Percentiles rank a stretch among this genome's conserved stretches.
Evolutionary conservation across 2,797 vertebrate genomes (phyloP).

Genomic region (Lepilemur ruficaudatus): DNA sequence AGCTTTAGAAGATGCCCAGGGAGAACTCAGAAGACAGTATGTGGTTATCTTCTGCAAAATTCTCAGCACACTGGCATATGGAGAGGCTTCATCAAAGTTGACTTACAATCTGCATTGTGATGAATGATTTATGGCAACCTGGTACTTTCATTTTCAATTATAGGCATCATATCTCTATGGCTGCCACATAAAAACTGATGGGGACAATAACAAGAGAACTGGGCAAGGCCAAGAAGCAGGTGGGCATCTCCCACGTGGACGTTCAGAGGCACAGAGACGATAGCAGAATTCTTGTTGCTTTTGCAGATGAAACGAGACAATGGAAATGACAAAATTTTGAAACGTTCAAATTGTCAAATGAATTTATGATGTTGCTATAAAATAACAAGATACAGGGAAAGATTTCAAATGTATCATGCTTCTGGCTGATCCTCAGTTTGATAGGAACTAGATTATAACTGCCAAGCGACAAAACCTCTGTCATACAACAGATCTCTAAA

Average conservation of each 20-base stretch:
- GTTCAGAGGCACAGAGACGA: not conserved
- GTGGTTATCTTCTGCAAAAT: not conserved
- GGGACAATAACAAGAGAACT: not conserved
- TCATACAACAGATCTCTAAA: not conserved
- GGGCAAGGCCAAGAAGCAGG: not conserved
- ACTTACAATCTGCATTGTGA: not conserved
- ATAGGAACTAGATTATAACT: not conserved
- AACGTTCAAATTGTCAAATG: not conserved
- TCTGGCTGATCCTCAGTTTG: not conserved
- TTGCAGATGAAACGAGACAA: not conserved
- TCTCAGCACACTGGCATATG: not conserved
- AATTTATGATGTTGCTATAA: not conserved
- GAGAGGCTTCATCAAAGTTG: not conserved
- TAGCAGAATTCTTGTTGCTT: not conserved
- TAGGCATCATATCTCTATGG: not conserved
- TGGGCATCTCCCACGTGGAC: fast-evolving
- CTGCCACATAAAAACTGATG: not conserved
- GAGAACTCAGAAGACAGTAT: not conserved
- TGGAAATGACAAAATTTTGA: not conserved
- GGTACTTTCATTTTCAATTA: not conserved
- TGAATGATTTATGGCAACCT: not conserved
- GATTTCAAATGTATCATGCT: not conserved
- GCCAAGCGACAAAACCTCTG: not conserved
- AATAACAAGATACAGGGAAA: not conserved
- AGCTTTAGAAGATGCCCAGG: not conserved